A percentile compares a stretch with the other conserved stretches of the same genome.
phyloP scores from a whole-genome alignment of 2,113 vertebrate genomes.

The Copsychus sechellarum region DNA sequence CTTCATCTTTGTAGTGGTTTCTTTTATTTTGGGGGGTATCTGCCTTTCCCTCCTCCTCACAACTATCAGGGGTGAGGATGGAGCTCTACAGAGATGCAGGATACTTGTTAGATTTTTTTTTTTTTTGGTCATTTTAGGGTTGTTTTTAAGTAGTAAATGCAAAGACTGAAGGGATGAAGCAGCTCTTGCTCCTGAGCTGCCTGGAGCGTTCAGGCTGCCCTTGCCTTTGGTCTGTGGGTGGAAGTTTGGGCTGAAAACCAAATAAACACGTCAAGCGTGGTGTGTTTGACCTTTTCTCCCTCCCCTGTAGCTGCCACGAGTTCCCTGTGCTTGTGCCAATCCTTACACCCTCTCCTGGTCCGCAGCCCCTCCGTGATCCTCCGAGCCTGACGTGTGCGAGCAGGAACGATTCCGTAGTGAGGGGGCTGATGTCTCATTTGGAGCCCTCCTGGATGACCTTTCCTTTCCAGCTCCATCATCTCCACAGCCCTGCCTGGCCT shows the following conservation, averaged over 20 bases:
- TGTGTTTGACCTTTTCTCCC: neutral
- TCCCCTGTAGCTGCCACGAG: neutral
- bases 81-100: neutral
- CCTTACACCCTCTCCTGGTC: neutral
- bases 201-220: fast-evolving
- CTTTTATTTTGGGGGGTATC: fast-evolving
- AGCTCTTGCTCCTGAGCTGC: neutral
- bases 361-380: fast-evolving
- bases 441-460: neutral
- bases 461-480: neutral
- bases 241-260: neutral
- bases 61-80: too few relatives aligned
- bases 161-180: neutral
- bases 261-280: fast-evolving
- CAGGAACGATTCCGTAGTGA: fast-evolving
- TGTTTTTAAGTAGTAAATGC: neutral
- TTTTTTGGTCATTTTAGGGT: fast-evolving
- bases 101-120: too few relatives aligned
- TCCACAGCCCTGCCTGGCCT: neutral
- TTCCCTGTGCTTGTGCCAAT: neutral
- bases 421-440: neutral
- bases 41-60: too few relatives aligned
- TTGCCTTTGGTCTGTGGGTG: fast-evolving
- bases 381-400: fast-evolving
- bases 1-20: neutral